Evolutionary conservation across 2,888 invertebrate species (phyloP), one percentile per base, ranked within the genome.

Genomic region (Habrosyne pyritoides): DNA sequence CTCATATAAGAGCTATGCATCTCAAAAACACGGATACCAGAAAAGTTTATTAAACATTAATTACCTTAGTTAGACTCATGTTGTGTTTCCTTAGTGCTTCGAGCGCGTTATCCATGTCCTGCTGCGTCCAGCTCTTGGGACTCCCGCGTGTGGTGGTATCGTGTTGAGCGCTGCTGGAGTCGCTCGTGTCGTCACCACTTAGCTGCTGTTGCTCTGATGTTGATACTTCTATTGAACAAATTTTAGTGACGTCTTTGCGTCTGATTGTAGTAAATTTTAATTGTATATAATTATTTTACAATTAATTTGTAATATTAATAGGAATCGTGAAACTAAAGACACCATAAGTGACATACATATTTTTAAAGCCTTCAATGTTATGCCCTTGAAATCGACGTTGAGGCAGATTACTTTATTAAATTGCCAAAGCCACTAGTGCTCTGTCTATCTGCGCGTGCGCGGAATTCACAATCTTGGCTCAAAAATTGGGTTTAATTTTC

Each of bases 101-200:
- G 71, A 98, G 93, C 55, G 98, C 98, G 75, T 95, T 94, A 74
- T 97, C 97, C 97, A 98, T 97, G 84, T 97, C 97, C 75, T 96
- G 96, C 87, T 97, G 97, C 36, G 96, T 96, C 97, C 97, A 98
- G 63, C 95, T 96, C 91, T 97, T 97, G 53, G 96, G 96, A 64
- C 95, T 85, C 36, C 75, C 75, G 2, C 96, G 84, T 89, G 76
- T 58, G 7, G 64, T 61, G 0, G 73, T 69, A 58, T 84, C 86
- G 0, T 65, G 56, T 42, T 73, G 73, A 2, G 76, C 74, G 5
- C 81, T 74, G 48, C 77, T 83, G 0, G 87, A 86, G 61, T 93
- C 93, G 48, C 86, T 87, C 0, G 88, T 83, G 60, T 91, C 91
- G 12, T 91, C 90, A 1, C 89, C 83, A 53, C 88, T 87, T 8